phyloP scores from a whole-genome alignment of 92 coral and sea anemone genomes.

The Parazoanthus atlanticus region DNA sequence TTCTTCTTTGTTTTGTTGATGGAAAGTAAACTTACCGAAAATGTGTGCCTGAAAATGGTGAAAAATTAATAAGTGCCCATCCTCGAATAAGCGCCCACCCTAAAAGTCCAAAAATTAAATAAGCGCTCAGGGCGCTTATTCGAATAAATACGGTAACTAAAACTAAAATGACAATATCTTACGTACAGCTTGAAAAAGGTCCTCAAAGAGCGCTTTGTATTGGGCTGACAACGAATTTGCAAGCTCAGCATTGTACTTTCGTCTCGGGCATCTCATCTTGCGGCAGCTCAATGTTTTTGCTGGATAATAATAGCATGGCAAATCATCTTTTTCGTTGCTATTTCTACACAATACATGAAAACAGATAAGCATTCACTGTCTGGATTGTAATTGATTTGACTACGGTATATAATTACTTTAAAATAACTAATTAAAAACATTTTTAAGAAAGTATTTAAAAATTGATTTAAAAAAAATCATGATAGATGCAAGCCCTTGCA shows the following conservation, averaged over 20 bases:
- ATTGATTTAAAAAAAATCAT: background rate
- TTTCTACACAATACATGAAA: background rate
- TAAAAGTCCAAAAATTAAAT: too few relatives aligned
- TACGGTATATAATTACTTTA: too few relatives aligned
- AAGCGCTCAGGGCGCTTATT: too few relatives aligned
- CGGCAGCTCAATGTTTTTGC: background rate
- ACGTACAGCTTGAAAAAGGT: background rate
- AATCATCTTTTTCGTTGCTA: background rate
- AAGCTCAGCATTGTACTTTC: background rate
- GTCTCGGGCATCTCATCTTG: conserved; percentile 18
- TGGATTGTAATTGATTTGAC: background rate
- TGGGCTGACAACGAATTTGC: background rate
- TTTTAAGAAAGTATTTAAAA: too few relatives aligned
- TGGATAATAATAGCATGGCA: background rate
- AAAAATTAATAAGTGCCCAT: too few relatives aligned
- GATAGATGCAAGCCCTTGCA: background rate
- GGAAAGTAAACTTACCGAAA: too few relatives aligned
- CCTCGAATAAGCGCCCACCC: too few relatives aligned
- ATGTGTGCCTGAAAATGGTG: too few relatives aligned
- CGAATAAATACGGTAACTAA: too few relatives aligned
- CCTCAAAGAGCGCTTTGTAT: background rate
- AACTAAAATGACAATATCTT: background rate
- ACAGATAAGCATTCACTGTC: background rate
- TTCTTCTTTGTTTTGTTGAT: too few relatives aligned
- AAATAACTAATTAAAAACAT: too few relatives aligned